Evolutionary conservation across 2,113 vertebrate genomes (phyloP), one percentile per base, ranked within the genome.

Genomic region (Ornithorhynchus anatinus): DNA sequence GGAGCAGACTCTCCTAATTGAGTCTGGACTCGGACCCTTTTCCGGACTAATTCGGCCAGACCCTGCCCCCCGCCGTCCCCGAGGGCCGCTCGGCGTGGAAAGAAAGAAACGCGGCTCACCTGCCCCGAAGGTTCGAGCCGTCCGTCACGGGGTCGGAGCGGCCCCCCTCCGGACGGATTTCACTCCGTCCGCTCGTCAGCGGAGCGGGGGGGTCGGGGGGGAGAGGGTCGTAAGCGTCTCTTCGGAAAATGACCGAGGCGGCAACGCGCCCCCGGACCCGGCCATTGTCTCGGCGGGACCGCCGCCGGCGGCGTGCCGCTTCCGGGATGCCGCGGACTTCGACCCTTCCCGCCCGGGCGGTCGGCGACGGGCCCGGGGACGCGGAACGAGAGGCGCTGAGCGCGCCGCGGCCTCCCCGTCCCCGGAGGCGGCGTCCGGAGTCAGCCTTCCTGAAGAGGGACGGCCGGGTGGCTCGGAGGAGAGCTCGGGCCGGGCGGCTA

Each of bases 331-430:
- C 91, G 92, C 89, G 91, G 89, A 89, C 89, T 90, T 86, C 88
- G 85, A 76, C 86, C 92, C 90, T 90, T 91, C 89, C 88, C 84
- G n/a, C 85, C 88, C 69, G 88, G 87, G 88, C 74, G 92, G 91
- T 94, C 94, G 91, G 92, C 93, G 92, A 90, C n/a, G 92, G 91
- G 79, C 90, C 90, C 92, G 92, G 91, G 93, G 92, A 94, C 89
- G 78, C 91, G 87, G 91, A 90, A 92, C 92, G 91, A 92, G 93
- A 94, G 92, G 92, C 86, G 92, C 92, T 93, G 92, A 92, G 89
- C 94, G 91, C 92, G 86, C 89, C 91, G 93, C 92, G 92, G 90
- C 80, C 88, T 93, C 92, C 89, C 84, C 69, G 89, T 93, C 92
- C 91, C 92, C 77, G 86, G 93, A 93, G 93, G 92, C 86, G 86